Evolutionary conservation across 1,140 invertebrate species (phyloP).

Genomic region (Lordiphosa clarofinis): DNA sequence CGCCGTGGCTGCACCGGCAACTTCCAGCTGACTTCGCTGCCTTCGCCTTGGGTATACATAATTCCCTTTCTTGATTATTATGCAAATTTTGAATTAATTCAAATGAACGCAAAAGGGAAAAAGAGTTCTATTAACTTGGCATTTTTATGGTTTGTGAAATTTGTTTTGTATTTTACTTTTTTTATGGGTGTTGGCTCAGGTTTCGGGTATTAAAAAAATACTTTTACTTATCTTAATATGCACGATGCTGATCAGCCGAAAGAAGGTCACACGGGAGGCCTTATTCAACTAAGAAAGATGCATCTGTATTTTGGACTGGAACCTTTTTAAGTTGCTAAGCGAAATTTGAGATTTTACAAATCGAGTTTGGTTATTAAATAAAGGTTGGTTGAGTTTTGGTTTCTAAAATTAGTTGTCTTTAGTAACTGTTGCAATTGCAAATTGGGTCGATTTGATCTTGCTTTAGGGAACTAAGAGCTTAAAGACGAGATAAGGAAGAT

Average conservation of each 20-base stretch:
- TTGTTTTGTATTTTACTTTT: conserved; percentile 39
- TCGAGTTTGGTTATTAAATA: too few species aligned
- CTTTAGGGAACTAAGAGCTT: too few species aligned
- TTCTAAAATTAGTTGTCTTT: too few species aligned
- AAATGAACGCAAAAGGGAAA: conserved; percentile 56
- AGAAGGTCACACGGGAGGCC: background rate
- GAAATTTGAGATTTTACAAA: too few species aligned
- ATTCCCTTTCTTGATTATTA: conserved; percentile 59
- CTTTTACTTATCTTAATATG: conserved; percentile 47
- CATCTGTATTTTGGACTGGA: too few species aligned
- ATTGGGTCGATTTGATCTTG: too few species aligned
- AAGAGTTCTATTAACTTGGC: conserved; percentile 57
- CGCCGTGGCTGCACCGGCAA: conserved; percentile 2
- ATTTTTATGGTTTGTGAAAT: conserved; percentile 72
- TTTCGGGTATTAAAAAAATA: conserved; percentile 19
- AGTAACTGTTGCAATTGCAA: too few species aligned
- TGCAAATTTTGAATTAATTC: conserved; percentile 71
- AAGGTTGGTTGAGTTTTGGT: too few species aligned
- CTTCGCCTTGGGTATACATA: conserved; percentile 18
- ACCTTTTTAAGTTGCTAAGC: too few species aligned
- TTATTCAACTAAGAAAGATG: too few species aligned
- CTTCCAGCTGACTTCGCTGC: conserved; percentile 9
- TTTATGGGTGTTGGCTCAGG: conserved; percentile 19
- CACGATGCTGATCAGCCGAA: conserved; percentile 24
- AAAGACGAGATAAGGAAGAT: too few species aligned